Percentiles rank a stretch among this genome's conserved stretches.
phyloP scores from a whole-genome alignment of 2,797 vertebrate genomes.

The Coilia nasus region DNA sequence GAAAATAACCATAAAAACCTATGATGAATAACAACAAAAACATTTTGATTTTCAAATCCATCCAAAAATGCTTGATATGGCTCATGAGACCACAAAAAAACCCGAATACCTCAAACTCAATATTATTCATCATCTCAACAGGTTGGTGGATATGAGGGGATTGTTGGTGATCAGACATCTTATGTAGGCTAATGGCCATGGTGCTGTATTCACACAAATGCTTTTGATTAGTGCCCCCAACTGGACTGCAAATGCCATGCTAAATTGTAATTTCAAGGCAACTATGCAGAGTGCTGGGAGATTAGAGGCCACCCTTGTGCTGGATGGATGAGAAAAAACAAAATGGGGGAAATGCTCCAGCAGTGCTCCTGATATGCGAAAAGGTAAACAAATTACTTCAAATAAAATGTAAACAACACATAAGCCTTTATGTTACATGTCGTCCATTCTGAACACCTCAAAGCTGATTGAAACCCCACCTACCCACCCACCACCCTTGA shows the following conservation, averaged over 20 bases:
- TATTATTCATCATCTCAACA: too few relatives aligned
- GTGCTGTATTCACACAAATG: constrained; percentile 62
- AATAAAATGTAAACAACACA: constrained; percentile 71
- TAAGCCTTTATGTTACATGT: constrained; percentile 39
- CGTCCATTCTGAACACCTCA: neutral
- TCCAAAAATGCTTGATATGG: neutral
- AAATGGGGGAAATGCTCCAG: constrained; percentile 56
- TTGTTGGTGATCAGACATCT: constrained; percentile 70
- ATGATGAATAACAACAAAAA: too few relatives aligned
- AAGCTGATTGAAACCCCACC: neutral
- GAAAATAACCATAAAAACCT: too few relatives aligned
- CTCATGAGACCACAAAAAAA: too few relatives aligned
- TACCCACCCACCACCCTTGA: neutral
- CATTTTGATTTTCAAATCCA: constrained; percentile 28
- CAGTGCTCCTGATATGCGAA: constrained; percentile 58
- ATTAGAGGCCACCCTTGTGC: constrained; percentile 55
- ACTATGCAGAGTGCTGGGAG: constrained; percentile 67
- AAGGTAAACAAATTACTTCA: constrained; percentile 76
- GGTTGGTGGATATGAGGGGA: constrained; percentile 45
- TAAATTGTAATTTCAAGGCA: constrained; percentile 67
- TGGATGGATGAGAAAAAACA: constrained; percentile 67
- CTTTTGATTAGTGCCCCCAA: constrained; percentile 71
- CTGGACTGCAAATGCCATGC: constrained; percentile 65
- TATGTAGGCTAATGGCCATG: constrained; percentile 55
- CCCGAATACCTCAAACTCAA: too few relatives aligned